These are phyloP conservation scores for Himalopsyche phryganea DNA, from an alignment of 1,140 invertebrate species.

Conservation along the genomic window DNA sequence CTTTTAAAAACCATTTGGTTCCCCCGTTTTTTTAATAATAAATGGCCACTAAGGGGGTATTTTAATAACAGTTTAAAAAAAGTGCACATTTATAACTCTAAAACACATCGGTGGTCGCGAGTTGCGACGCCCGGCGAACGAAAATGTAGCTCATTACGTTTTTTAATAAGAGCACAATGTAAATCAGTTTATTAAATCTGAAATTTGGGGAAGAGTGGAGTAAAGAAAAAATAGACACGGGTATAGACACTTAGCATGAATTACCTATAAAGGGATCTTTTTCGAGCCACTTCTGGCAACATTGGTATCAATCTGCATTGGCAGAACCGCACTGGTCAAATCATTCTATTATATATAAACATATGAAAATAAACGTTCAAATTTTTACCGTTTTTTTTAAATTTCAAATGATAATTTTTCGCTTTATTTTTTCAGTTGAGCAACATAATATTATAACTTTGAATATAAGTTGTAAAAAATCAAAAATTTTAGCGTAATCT, in stretches of 20 bases:
- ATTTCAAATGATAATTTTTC: no score
- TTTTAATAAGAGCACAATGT: background rate
- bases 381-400: no score
- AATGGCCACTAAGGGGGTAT: background rate
- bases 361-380: no score
- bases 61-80: background rate
- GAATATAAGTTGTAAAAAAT: no score
- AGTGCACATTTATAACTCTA: background rate
- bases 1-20: no score
- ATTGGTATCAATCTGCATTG: background rate
- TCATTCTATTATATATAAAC: no score
- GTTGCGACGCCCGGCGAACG: no score
- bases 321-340: background rate
- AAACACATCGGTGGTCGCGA: no score
- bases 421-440: no score
- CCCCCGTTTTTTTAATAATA: background rate
- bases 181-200: constrained; percentile 2
- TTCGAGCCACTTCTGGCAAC: background rate
- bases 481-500: no score
- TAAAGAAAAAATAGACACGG: background rate
- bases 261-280: background rate
- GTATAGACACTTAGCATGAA: background rate
- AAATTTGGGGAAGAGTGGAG: background rate
- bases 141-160: constrained; percentile 1
- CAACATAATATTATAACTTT: no score